These are phyloP conservation scores for Capreolus pygargus DNA, from an alignment of 2,113 vertebrate genomes.

Conservation along the genomic window DNA sequence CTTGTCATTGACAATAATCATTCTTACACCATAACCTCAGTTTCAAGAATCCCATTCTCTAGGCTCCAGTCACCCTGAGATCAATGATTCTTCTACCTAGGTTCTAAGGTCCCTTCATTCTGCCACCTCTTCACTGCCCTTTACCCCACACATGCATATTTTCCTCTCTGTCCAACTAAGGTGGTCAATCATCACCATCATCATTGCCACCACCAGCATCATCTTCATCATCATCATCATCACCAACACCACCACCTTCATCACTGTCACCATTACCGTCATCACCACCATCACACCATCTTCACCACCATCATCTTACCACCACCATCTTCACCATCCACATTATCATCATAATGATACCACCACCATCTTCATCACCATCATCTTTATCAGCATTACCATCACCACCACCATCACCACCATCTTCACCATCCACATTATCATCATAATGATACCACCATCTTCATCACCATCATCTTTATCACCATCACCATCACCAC, in stretches of 20 bases:
- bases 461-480: rapidly evolving
- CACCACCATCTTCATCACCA: rapidly evolving
- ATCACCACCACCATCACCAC: rapidly evolving
- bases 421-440: not conserved
- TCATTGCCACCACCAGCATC: not conserved
- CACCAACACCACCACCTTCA: not conserved
- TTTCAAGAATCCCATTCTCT: not conserved
- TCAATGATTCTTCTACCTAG: not conserved
- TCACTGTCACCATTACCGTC: too few relatives aligned
- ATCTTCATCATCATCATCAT: not conserved
- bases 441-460: not conserved
- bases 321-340: rapidly evolving
- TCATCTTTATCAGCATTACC: not conserved
- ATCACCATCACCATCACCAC: not conserved
- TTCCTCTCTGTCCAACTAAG: not conserved
- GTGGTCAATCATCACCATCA: not conserved
- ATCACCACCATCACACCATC: rapidly evolving
- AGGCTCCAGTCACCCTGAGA: not conserved
- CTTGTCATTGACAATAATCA: not conserved
- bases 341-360: not conserved
- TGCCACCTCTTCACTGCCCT: not conserved
- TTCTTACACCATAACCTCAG: not conserved
- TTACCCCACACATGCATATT: not conserved
- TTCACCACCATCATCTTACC: rapidly evolving
- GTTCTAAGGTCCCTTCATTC: not conserved